These are phyloP conservation scores for Hycleus phaleratus DNA, from an alignment of 1,140 invertebrate genomes.

Conservation along the genomic window DNA sequence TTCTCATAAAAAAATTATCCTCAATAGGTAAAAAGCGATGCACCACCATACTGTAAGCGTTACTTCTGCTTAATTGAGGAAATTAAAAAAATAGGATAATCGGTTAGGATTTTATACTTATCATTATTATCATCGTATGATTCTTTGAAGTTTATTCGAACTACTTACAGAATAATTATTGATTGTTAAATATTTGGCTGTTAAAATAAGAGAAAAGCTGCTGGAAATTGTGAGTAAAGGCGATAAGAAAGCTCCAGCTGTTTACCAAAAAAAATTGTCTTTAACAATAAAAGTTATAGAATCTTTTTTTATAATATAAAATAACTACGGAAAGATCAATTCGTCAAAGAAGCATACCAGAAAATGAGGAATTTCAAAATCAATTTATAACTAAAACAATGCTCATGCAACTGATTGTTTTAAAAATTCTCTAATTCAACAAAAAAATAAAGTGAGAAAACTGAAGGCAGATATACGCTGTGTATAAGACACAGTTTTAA, in stretches of 20 bases:
- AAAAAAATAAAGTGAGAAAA: constrained; percentile 1
- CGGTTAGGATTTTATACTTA: neutral
- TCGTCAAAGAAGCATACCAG: constrained; percentile 23
- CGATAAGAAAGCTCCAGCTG: too few species aligned
- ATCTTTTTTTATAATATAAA: too few species aligned
- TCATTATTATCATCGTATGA: constrained; percentile 4
- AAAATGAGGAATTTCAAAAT: neutral
- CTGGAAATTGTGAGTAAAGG: neutral
- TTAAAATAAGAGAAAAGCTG: neutral
- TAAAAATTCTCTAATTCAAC: neutral
- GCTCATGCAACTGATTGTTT: neutral
- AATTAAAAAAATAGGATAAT: neutral
- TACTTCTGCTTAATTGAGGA: constrained; percentile 23
- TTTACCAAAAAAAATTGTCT: too few species aligned
- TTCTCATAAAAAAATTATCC: too few species aligned
- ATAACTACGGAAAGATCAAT: neutral
- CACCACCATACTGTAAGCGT: constrained; percentile 17
- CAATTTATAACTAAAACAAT: too few species aligned
- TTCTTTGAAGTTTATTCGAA: constrained; percentile 9
- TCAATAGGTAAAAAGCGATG: neutral
- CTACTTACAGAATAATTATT: constrained; percentile 2
- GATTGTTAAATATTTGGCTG: too few species aligned
- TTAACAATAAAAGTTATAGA: too few species aligned
- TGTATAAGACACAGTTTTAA: constrained; percentile 8
- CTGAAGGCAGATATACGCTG: constrained; percentile 19